Evolutionary conservation across 2,113 vertebrate genomes (phyloP).

Genomic region (Haliaeetus leucogaster): DNA sequence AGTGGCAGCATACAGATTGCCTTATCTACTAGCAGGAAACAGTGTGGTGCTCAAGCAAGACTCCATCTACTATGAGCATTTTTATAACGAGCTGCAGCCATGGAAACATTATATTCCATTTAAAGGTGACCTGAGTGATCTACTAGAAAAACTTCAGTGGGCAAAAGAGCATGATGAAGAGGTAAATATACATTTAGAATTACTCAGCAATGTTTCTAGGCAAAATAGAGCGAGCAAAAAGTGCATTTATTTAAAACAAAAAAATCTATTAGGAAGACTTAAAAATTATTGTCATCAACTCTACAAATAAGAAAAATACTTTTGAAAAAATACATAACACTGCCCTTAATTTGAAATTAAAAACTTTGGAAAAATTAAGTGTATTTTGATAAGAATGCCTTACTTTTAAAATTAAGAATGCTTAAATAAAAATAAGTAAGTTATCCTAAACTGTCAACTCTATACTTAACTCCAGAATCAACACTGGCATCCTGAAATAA

Average conservation of each 20-base stretch:
- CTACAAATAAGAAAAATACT: not conserved
- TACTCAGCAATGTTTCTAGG: not conserved
- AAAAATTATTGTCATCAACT: not conserved
- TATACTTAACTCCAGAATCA: not conserved
- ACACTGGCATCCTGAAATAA: not conserved
- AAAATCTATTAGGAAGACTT: not conserved
- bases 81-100: constrained; percentile 87
- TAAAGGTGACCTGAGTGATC: constrained; percentile 88
- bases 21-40: constrained; percentile 91
- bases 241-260: not conserved
- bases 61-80: constrained; percentile 95
- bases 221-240: not conserved
- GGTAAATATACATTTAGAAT: constrained; percentile 66
- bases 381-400: not conserved
- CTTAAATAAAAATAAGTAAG: not conserved
- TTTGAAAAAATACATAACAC: not conserved
- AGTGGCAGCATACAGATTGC: constrained; percentile 92
- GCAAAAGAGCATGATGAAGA: constrained; percentile 90
- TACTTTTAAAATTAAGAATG: not conserved
- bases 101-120: constrained; percentile 96
- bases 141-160: constrained; percentile 93
- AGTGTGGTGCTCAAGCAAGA: constrained; percentile 97
- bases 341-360: not conserved
- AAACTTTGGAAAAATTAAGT: not conserved
- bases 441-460: not conserved